Evolutionary conservation across 1,140 invertebrate species (phyloP), one percentile per base, ranked within the genome.

Genomic region (Wasmannia auropunctata): DNA sequence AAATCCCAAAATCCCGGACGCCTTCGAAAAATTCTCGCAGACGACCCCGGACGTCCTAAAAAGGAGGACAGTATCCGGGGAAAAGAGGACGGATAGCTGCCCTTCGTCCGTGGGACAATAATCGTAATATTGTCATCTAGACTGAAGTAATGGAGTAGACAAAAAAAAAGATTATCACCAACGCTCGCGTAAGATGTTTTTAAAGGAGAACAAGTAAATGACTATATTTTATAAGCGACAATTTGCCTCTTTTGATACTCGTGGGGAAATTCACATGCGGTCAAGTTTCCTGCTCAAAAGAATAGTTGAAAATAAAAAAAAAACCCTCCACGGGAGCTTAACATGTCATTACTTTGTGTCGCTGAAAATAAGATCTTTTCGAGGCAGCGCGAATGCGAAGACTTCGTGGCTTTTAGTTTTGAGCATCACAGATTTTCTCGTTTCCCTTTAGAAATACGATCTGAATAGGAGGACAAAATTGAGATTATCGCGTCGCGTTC

Each of bases 401-500:
- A 74, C 67, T 83, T 74, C 37, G 25, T 83, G 79, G 79, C 51
- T 83, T 60, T 83, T 72, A 83, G 67, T 83, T 83, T 83, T 74
- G 79, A 83, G 79, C 69, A 58, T 34, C 79, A 34, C 37, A 22
- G 49, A 58, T 83, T 77, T 85, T 77, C 81, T 76, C 81, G 74
- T 77, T 75, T 65, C 58, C 72, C 81, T 85, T 77, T 85, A 85
- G 81, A 85, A 85, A 85, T 65, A 58, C 72, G 70, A 77, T 77
- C 74, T 85, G 72, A 85, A 85, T 76, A 63, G 72, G 37, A 60
- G 72, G 40, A 85, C 81, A 77, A 85, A 85, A 85, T 85, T 85
- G 81, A 85, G 81, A 85, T 85, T 85, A 85, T 85, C 74, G 74
- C 74, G 56, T 85, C 81, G 81, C 81, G 70, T 77, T 63, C 72